Percentiles rank a stretch among this genome's conserved stretches.
These are phyloP conservation scores for Zingel zingel DNA, from an alignment of 2,113 vertebrate species.

Conservation along the genomic window DNA sequence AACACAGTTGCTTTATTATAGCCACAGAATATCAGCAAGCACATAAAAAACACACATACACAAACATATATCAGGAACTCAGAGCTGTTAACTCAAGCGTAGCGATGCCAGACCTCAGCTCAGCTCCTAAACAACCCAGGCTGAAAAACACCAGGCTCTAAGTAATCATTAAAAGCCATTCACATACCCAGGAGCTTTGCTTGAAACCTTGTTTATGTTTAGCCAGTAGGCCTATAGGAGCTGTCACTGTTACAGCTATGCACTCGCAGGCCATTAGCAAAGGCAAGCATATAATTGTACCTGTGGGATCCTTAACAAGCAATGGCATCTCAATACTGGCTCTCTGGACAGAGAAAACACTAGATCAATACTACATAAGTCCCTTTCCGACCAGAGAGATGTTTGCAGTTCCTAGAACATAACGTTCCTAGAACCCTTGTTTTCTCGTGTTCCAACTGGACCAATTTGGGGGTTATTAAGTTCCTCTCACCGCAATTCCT, in stretches of 20 bases:
- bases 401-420: too few species aligned
- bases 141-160: conserved; percentile 31
- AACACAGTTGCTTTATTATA: conserved; percentile 5
- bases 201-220: conserved; percentile 45
- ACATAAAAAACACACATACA: conserved; percentile 31
- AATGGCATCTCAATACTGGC: conserved; percentile 1
- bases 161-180: conserved; percentile 46
- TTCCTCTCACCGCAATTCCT: too few species aligned
- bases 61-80: conserved; percentile 24
- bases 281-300: conserved; percentile 34
- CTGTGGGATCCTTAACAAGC: conserved; percentile 30
- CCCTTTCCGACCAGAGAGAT: too few species aligned
- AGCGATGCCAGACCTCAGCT: conserved; percentile 38
- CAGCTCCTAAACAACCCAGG: conserved; percentile 34
- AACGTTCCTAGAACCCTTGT: too few species aligned
- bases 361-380: not conserved
- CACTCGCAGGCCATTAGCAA: conserved; percentile 49
- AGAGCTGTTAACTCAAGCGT: conserved; percentile 46
- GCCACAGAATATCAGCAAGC: conserved; percentile 29
- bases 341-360: not conserved
- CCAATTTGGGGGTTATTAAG: too few species aligned
- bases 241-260: conserved; percentile 42
- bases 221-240: conserved; percentile 53
- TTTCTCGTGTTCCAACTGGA: too few species aligned
- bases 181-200: conserved; percentile 51